A percentile compares a stretch with the other conserved stretches of the same genome.
Evolutionary conservation across 2,797 vertebrate species (phyloP).

Genomic region (Pteropus rufus): DNA sequence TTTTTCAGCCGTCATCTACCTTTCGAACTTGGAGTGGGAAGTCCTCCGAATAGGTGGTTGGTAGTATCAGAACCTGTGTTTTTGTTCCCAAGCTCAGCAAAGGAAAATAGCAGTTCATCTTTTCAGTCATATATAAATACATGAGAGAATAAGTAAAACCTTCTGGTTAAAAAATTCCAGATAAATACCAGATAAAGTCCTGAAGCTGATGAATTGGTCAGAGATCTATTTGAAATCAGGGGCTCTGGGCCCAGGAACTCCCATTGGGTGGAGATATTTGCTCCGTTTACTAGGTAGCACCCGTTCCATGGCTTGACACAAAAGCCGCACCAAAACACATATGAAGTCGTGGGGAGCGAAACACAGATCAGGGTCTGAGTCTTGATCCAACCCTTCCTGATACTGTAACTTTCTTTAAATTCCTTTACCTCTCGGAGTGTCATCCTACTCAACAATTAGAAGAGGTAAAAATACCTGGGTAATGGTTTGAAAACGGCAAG

Average conservation of each 20-base stretch:
- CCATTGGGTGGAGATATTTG: neutral
- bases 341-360: neutral
- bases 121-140: neutral
- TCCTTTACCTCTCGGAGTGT: neutral
- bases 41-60: constrained; percentile 36
- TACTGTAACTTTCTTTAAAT: neutral
- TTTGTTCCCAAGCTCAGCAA: constrained; percentile 15
- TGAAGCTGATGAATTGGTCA: neutral
- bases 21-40: constrained; percentile 33
- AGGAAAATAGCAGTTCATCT: constrained; percentile 48
- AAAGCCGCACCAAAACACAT: neutral
- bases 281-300: neutral
- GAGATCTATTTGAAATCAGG: neutral
- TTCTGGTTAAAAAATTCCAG: neutral
- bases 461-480: neutral
- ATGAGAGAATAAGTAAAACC: neutral
- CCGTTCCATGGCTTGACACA: neutral
- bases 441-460: neutral
- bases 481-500: neutral
- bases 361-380: neutral
- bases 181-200: neutral
- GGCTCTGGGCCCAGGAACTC: neutral
- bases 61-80: neutral
- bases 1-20: neutral
- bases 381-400: neutral